Base-by-base conservation (phyloP, 2,888 invertebrate genomes). In the Epinotia brunnichana region DNA sequence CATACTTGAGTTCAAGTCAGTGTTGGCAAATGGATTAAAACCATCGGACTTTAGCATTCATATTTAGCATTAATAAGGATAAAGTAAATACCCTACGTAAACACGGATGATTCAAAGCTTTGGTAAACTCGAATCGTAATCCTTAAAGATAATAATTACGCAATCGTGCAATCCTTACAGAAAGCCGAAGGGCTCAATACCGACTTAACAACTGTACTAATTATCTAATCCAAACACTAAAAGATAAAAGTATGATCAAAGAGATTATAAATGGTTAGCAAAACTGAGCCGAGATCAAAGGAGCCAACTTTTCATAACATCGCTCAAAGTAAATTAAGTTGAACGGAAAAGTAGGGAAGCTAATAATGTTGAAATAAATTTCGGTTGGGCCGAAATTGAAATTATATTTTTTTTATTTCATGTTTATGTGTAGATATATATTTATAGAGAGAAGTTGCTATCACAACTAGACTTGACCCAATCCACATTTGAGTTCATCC, bases 211-310 rank as follows among this genome's bases (percentile, higher is more conserved):
- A 72, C 68, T 57, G 69, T 54, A 53, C 64, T 69, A 69, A 73
- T 69, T 53, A 60, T 66, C 54, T 69, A 59, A 60, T 44, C 64
- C 53, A 73, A 69, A 73, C 29, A 73, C 59, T 73, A 64, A 69
- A 53, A 54, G 56, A 59, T 69, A 69, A 71, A 71, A 72, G 61
- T 72, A 72, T 51, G 68, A 73, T 73, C 73, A 73, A 73, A 73
- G 73, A 63, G 69, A 63, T 69, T 69, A 63, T 69, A 59, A 69
- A 69, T 69, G 73, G 57, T 73, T 63, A 73, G 68, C 57, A 63
- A 72, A 72, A 69, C 57, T 74, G 69, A 64, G 29, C 24, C 41
- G 60, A 60, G 56, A 74, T 74, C 74, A 70, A 74, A 72, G 61
- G 24, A 17, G 44, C 13, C 54, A 70, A 68, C 68, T 71, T 71